Conservation (phyloP, 1,140 invertebrate genomes). For the Galleria mellonella region DNA sequence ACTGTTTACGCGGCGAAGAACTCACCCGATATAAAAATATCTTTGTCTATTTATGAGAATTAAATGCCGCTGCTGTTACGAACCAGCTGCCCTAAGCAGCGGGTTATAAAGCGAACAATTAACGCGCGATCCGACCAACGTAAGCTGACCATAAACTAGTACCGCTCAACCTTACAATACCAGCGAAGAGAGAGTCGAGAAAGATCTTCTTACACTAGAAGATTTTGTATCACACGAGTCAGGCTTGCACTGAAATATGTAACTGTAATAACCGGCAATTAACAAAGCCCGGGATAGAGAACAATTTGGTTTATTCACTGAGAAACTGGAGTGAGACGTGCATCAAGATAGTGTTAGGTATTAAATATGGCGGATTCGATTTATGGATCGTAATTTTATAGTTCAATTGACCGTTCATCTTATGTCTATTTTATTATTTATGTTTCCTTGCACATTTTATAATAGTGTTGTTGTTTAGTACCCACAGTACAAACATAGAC, state of each 20-base stretch:
- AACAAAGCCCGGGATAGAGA: slow-evolving; percentile 60
- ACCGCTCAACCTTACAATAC: slow-evolving; percentile 1
- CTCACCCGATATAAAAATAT: slow-evolving; percentile 69
- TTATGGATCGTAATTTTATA: no score
- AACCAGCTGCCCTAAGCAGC: slow-evolving; percentile 61
- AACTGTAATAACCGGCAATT: slow-evolving; percentile 65
- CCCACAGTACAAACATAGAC: no score
- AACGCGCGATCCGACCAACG: slow-evolving; percentile 35
- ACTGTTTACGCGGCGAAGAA: slow-evolving; percentile 57
- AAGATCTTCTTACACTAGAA: slow-evolving; percentile 36
- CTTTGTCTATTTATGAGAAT: slow-evolving; percentile 70
- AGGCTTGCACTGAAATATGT: slow-evolving; percentile 54
- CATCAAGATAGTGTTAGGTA: slow-evolving; percentile 1
- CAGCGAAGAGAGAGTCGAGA: slow-evolving; percentile 6
- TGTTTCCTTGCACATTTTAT: no score
- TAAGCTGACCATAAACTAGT: slow-evolving; percentile 35
- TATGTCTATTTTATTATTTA: no score
- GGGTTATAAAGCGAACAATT: slow-evolving; percentile 65
- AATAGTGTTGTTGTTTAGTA: no score
- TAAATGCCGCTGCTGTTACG: slow-evolving; percentile 61
- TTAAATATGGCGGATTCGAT: no score
- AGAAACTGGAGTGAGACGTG: slow-evolving; percentile 18
- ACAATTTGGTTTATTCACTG: slow-evolving; percentile 45
- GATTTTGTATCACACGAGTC: slow-evolving; percentile 29
- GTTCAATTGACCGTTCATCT: no score